Base-by-base conservation (phyloP, 2,113 vertebrate species). In the Philantomba maxwellii region DNA sequence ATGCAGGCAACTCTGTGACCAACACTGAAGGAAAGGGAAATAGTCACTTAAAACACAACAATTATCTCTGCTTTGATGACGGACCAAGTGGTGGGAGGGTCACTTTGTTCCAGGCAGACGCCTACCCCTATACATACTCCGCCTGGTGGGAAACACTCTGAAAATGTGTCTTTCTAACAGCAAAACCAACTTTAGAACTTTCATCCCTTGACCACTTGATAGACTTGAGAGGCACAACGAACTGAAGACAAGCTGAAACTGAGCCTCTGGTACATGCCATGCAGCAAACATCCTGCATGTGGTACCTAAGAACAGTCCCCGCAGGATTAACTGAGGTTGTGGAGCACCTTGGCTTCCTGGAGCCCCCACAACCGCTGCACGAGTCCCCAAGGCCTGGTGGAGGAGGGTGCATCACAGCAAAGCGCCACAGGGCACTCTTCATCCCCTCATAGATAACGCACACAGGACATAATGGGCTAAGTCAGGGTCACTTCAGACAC, bases 291-390 rank as follows among this genome's bases (percentile, higher is more conserved):
- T 26, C 21, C 73, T n/a, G 16, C 9, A 16, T 15, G 4, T 21
- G 5, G 78, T 11, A 17, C 21, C 26, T 15, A 23, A 47, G 78
- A 55, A 55, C 3, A 2, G 36, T 26, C 16, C 7, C 26, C 4
- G 1, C 26, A 13, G 51, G 39, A 47, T 19, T 23, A 10, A 47
- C 17, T 43, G 64, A 53, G 26, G 21, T 4, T 49, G 39, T 36
- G 43, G 4, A 23, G 55, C 30, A 11, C 53, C 30, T 23, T 9
- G 10, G 58, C 36, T 83, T 45, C 49, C 89, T 21, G 28, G 2
- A 39, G 28, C n/a, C 2, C 2, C 77, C 28, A 1, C 28, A 1
- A 36, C 21, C 2, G 0, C 62, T 3, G 15, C 47, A 8, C 3
- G 14, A n/a, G 78, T n/a, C 30, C 28, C 77, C 16, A 47, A 33